Percentiles rank a stretch among this genome's conserved stretches.
Conservation (phyloP, 2,113 vertebrate genomes). For the Morone saxatilis region DNA sequence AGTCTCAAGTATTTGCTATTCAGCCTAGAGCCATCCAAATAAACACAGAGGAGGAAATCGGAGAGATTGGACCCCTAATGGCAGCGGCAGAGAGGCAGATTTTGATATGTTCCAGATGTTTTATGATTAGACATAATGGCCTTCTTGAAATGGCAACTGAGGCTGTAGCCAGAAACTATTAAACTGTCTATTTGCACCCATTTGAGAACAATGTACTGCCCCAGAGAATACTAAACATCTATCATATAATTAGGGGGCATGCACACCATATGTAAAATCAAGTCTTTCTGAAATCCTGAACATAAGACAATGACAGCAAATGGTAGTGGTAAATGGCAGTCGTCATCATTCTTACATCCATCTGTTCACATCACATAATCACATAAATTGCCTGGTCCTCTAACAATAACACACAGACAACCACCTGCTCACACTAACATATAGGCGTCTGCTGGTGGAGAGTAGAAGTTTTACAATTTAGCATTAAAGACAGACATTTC, state of each 20-base stretch:
- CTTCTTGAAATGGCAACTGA: constrained; percentile 57
- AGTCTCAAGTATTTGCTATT: constrained; percentile 50
- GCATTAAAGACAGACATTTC: constrained; percentile 15
- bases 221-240: constrained; percentile 64
- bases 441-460: constrained; percentile 25
- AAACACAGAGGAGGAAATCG: constrained; percentile 42
- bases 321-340: constrained; percentile 38
- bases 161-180: constrained; percentile 57
- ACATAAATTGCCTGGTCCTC: constrained; percentile 43
- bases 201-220: constrained; percentile 67
- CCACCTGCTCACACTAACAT: constrained; percentile 62
- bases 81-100: constrained; percentile 40
- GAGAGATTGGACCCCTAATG: constrained; percentile 39
- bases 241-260: constrained; percentile 65
- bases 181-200: constrained; percentile 62
- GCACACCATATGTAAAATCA: constrained; percentile 67
- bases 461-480: constrained; percentile 16
- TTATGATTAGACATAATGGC: constrained; percentile 73
- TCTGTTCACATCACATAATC: constrained; percentile 72
- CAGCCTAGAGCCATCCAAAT: constrained; percentile 59
- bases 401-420: constrained; percentile 63
- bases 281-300: constrained; percentile 37
- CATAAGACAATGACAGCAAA: constrained; percentile 36
- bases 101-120: constrained; percentile 72
- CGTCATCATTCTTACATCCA: constrained; percentile 61